These are phyloP conservation scores for Thomomys bottae DNA, from an alignment of 2,113 vertebrate species.

Conservation along the genomic window DNA sequence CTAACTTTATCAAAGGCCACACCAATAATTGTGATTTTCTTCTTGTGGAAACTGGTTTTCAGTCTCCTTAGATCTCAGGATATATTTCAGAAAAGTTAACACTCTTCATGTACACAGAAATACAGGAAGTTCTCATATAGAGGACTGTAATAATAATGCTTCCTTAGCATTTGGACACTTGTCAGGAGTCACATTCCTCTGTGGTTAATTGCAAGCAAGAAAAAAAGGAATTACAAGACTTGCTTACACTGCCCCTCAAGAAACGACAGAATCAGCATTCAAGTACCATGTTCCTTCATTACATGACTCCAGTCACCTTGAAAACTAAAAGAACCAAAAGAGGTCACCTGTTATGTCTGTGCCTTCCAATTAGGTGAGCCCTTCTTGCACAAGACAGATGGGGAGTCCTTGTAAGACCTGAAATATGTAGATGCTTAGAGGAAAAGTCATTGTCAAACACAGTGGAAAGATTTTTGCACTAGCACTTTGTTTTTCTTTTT, in stretches of 20 bases:
- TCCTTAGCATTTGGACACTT: slow-evolving; percentile 6
- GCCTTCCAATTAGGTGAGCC: neutral
- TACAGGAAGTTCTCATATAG: neutral
- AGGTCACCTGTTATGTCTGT: neutral
- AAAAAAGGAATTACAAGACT: neutral
- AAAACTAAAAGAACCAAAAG: neutral
- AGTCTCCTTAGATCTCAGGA: neutral
- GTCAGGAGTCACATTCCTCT: neutral
- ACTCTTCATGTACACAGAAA: neutral
- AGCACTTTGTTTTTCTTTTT: too few relatives aligned
- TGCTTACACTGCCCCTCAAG: neutral
- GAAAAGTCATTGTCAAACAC: neutral
- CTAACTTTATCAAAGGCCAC: slow-evolving; percentile 17
- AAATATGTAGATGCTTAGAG: neutral
- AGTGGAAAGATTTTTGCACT: neutral
- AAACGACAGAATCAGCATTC: neutral
- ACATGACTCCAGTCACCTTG: neutral
- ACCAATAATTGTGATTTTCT: neutral
- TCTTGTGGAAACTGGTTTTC: neutral
- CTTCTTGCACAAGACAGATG: neutral
- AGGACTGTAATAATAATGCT: neutral
- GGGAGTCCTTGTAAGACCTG: neutral
- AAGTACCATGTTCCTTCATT: neutral
- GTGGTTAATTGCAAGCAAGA: slow-evolving; percentile 3
- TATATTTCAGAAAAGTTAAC: neutral